Base-by-base conservation (phyloP, 2,888 invertebrate species). In the Cecidostiba fungosa region DNA sequence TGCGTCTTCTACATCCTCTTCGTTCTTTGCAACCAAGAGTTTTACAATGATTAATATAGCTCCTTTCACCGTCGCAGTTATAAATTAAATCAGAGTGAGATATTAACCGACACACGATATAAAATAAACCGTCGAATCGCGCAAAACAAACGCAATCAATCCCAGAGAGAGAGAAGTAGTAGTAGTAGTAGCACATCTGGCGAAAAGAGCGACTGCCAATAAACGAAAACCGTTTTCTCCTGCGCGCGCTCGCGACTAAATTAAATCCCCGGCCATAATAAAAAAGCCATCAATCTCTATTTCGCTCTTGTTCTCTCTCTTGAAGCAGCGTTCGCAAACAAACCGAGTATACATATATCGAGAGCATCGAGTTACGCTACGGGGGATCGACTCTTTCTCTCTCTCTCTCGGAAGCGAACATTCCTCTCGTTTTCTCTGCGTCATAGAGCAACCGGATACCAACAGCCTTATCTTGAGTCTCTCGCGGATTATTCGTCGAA, bases 211-310 rank as follows among this genome's bases (percentile, higher is more conserved):
- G 36, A 80, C 54, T 50, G 43, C 12, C 54, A 80, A 80, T 80
- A 80, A 72, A 80, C 54, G 80, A 70, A 39, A 72, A 80, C 36
- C 23, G 12, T 66, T 54, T 72, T 26, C n/a, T 54, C 54, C 72
- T 5, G 39, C 43, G 62, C 70, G 39, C 36, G 62, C 12, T 10
- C 2, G n/a, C 66, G 76, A 82, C 82, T 82, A 82, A 82, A 82
- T 82, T 77, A 77, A 82, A 82, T 82, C 82, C 50, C 69, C 36
- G 78, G 66, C 36, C 70, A 59, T 66, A 84, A 84, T 84, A 79
- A 84, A 84, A 84, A 84, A 79, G 73, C 78, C 84, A 84, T 84
- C 78, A 84, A 84, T 84, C 84, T 79, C 83, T 32, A 73, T 78
- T 79, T 73, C 66, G 29, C 77, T 76, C 82, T 36, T 26, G 8